Evolutionary conservation across 2,113 vertebrate genomes (phyloP).

Genomic region (Andinoacara biseriatus): DNA sequence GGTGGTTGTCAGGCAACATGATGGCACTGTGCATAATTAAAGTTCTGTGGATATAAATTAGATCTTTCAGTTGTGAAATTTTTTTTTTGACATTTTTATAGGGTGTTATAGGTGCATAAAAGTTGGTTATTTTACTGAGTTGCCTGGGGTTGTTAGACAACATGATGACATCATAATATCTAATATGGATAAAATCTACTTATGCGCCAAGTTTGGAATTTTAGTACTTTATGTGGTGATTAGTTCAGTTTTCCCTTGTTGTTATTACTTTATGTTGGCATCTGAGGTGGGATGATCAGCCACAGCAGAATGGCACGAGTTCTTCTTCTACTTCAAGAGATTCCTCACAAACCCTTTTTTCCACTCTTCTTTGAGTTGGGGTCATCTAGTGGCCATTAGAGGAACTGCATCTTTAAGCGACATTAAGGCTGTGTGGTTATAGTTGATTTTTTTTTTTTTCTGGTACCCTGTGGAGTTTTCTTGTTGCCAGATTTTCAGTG

Average conservation of each 20-base stretch:
- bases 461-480: not conserved
- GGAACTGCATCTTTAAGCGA: not conserved
- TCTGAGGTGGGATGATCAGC: not conserved
- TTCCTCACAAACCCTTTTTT: not conserved
- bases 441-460: not conserved
- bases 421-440: not conserved
- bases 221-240: not conserved
- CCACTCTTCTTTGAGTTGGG: not conserved
- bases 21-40: not conserved
- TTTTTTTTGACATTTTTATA: not conserved
- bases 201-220: not conserved
- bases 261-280: not conserved
- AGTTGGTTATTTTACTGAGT: not conserved
- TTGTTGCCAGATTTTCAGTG: not conserved
- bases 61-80: not conserved
- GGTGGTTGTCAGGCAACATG: not conserved
- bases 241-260: not conserved
- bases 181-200: not conserved
- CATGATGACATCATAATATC: not conserved
- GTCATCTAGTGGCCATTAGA: not conserved
- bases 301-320: not conserved
- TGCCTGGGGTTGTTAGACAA: not conserved
- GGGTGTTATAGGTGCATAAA: rapidly evolving
- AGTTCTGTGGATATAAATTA: not conserved
- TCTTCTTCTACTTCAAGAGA: not conserved